Evolutionary conservation across 2,113 vertebrate species (phyloP).

Genomic region (Nasalis larvatus): DNA sequence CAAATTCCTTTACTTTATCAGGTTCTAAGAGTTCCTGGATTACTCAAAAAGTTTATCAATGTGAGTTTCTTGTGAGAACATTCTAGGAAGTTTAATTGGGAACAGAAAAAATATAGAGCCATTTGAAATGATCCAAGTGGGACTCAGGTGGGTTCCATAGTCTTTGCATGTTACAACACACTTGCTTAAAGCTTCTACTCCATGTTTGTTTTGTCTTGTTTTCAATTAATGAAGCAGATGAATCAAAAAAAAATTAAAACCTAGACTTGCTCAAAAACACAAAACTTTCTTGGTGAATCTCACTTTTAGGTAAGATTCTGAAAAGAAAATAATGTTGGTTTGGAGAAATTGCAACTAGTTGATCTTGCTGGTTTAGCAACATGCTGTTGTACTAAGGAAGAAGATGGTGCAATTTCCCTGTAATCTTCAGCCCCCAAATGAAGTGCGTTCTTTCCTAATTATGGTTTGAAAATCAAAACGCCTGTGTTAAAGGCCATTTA

Average conservation of each 20-base stretch:
- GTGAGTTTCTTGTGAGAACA: neutral
- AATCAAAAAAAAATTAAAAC: neutral
- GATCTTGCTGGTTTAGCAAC: neutral
- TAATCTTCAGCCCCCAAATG: neutral
- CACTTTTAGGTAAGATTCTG: neutral
- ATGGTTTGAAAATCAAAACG: slow-evolving; percentile 9
- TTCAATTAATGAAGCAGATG: neutral
- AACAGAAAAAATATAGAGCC: neutral
- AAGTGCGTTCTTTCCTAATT: slow-evolving; percentile 19
- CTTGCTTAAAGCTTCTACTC: neutral
- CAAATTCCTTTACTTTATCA: neutral
- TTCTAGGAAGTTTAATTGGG: neutral
- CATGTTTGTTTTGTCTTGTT: neutral
- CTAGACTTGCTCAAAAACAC: neutral
- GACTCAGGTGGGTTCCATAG: neutral
- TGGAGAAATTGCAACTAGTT: neutral
- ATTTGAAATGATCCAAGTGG: neutral
- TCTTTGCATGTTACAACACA: neutral
- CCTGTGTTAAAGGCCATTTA: neutral
- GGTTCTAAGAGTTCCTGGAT: neutral
- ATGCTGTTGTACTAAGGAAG: neutral
- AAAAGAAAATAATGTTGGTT: neutral
- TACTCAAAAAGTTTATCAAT: neutral
- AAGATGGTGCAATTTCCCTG: neutral
- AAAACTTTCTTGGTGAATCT: neutral